Conservation (phyloP, 2,888 invertebrate genomes). For the Isoperla grammatica region DNA sequence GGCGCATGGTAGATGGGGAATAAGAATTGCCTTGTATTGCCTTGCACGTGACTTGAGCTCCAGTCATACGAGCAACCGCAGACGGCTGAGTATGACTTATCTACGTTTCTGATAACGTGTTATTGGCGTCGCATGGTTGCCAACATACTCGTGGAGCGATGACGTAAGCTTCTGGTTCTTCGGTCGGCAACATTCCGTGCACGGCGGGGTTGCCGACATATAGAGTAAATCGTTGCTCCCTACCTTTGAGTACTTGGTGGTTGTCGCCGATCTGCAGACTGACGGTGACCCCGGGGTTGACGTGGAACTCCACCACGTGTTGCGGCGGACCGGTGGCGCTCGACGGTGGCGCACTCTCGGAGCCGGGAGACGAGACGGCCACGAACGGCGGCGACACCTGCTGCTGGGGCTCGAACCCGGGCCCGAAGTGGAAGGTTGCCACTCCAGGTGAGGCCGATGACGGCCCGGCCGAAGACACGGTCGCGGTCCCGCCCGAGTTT, state of each 20-base stretch:
- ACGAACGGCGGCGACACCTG: constrained; percentile 41
- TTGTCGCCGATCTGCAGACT: constrained; percentile 69
- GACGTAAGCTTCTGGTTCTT: too few relatives aligned
- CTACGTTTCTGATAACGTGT: too few relatives aligned
- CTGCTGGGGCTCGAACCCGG: constrained; percentile 52
- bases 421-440: constrained; percentile 52
- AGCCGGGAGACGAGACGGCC: constrained; percentile 34
- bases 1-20: too few relatives aligned
- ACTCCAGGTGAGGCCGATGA: constrained; percentile 47
- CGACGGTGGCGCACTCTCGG: constrained; percentile 34
- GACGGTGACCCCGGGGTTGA: constrained; percentile 71
- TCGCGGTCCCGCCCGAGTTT: constrained; percentile 44
- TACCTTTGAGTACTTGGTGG: constrained; percentile 70
- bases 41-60: too few relatives aligned
- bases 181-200: too few relatives aligned
- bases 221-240: constrained; percentile 41
- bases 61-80: too few relatives aligned
- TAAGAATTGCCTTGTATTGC: too few relatives aligned
- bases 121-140: too few relatives aligned
- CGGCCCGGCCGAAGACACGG: constrained; percentile 44
- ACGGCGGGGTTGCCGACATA: background rate
- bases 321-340: constrained; percentile 41
- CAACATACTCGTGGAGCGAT: too few relatives aligned
- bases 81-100: too few relatives aligned
- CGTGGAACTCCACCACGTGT: constrained; percentile 67